Conservation (phyloP, 2,113 vertebrate genomes). For the Bungarus multicinctus region DNA sequence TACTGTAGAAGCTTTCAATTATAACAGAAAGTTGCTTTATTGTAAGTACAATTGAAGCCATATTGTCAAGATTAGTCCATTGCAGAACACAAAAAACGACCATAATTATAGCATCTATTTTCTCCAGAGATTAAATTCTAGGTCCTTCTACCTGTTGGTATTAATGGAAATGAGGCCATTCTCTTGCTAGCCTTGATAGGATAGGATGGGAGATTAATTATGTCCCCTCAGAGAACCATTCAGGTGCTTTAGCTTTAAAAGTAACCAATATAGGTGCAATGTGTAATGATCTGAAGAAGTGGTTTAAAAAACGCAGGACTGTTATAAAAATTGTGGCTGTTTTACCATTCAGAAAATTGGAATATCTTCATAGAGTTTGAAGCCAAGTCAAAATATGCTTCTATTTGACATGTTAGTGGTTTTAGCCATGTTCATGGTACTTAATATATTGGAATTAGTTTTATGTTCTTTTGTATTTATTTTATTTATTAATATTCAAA, state of each 20-base stretch:
- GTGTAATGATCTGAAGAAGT: neutral
- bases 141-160: neutral
- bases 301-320: neutral
- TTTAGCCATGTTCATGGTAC: neutral
- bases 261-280: neutral
- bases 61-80: neutral
- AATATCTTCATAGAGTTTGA: neutral
- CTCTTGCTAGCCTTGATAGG: neutral
- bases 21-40: neutral
- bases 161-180: neutral
- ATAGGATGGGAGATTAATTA: neutral
- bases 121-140: neutral
- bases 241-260: neutral
- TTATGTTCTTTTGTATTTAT: neutral
- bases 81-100: neutral
- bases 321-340: neutral
- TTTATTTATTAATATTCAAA: neutral
- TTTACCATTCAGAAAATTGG: neutral
- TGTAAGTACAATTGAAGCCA: neutral
- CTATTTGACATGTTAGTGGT: neutral
- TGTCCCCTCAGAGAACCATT: neutral
- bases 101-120: neutral
- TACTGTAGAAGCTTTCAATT: neutral
- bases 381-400: neutral
- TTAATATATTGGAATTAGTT: neutral